A percentile compares a stretch with the other conserved stretches of the same genome.
These are phyloP conservation scores for Watsonalla binaria DNA, from an alignment of 2,888 invertebrate species.

Conservation along the genomic window DNA sequence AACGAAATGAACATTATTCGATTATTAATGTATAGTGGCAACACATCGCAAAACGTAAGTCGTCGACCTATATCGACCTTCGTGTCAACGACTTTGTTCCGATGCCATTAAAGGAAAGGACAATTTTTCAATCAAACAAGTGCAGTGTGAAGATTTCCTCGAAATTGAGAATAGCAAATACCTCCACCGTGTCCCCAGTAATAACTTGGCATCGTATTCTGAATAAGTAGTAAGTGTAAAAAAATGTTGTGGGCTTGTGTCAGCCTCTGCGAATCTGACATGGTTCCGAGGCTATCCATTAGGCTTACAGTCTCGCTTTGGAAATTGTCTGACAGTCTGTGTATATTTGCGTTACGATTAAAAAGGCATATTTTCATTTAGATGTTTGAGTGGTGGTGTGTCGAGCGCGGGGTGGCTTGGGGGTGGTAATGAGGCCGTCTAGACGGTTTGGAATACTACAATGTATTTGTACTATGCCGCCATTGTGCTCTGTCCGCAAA, in stretches of 20 bases:
- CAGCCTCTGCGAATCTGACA: background rate
- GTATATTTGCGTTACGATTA: conserved; percentile 33
- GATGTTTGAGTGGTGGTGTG: conserved; percentile 32
- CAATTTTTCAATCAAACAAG: background rate
- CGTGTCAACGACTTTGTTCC: conserved; percentile 14
- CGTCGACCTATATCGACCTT: conserved; percentile 22
- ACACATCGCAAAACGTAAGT: conserved; percentile 11
- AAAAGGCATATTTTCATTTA: conserved; percentile 59
- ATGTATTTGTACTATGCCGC: conserved; percentile 54
- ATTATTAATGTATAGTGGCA: conserved; percentile 1
- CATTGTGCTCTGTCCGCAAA: conserved; percentile 33
- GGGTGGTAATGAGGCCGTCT: conserved; percentile 62
- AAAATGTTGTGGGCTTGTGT: background rate
- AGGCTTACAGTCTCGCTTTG: background rate
- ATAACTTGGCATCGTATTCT: background rate
- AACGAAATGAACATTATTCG: conserved; percentile 2
- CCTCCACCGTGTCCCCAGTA: no score
- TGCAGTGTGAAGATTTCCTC: background rate
- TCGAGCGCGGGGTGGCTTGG: conserved; percentile 23
- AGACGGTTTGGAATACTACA: conserved; percentile 55
- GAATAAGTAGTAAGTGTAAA: background rate
- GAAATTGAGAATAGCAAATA: background rate
- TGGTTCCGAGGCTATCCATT: background rate
- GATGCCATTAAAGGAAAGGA: conserved; percentile 1
- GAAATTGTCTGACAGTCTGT: background rate